Base-by-base conservation (phyloP, 2,797 vertebrate genomes). In the Galaxias olidus region DNA sequence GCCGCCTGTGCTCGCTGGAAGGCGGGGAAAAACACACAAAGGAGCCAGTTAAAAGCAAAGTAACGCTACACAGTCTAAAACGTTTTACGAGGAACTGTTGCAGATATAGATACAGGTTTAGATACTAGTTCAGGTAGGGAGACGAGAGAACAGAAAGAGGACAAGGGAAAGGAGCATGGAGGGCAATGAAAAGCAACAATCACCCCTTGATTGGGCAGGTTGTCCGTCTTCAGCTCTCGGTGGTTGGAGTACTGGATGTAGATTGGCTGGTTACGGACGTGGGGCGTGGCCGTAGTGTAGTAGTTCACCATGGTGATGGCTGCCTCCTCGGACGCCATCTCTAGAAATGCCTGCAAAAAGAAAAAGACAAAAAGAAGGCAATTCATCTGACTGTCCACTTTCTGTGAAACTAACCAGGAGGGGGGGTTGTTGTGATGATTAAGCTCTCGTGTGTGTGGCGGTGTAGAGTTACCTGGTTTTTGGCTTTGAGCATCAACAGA, bases 311-410 rank as follows among this genome's bases (percentile, higher is more conserved):
- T 91, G 76, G 87, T 89, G 86, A 92, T 76, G 45, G 96, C 95
- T 57, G 92, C 91, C 91, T 97, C 95, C 82, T 95, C 85, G n/a
- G 95, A 94, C 78, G 91, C 93, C 95, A 98, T 96, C 90, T 98
- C 95, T 87, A 98, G 86, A 84, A 97, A 93, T 10, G 95, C 96
- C 96, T 98, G 78, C 5, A 53, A 14, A 0, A 50, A 4, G 41
- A 7, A 19, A 56, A 56, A 6, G 41, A 30, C 2, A 4, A 15
- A 12, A 9, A 12, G 4, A 30, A 40, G 54, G 42, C 15, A 1
- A 8, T 47, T 12, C 10, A 6, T 30, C 6, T 3, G 3, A 30
- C 30, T 3, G 30, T 30, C 6, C 6, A 30, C 3, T 30, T 30
- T 6, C 30, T 6, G 30, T 30, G 30, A 6, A 30, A 30, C 30